Conservation (phyloP, 1,140 invertebrate species). For the Yoshiicerus persimilis region DNA sequence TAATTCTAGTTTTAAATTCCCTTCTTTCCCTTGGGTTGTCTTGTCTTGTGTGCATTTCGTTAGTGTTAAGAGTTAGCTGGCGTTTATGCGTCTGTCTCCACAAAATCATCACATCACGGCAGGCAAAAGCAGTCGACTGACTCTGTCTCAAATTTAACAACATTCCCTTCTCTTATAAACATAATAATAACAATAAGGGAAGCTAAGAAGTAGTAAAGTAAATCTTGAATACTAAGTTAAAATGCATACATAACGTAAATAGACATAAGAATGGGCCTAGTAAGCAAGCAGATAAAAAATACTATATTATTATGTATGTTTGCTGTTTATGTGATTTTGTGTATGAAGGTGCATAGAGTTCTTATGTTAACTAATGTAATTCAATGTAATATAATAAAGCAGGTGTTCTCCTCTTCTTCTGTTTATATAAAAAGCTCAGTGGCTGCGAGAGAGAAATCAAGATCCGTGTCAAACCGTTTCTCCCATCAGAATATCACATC, state of each 20-base stretch:
- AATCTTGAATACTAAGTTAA: background rate
- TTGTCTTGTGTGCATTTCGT: background rate
- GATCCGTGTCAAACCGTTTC: slow-evolving; percentile 14
- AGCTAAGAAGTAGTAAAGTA: background rate
- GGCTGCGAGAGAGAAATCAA: slow-evolving; percentile 4
- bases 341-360: background rate
- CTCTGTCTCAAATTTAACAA: background rate
- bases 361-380: background rate
- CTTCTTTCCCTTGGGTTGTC: background rate
- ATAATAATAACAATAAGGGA: slow-evolving; percentile 8
- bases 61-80: background rate
- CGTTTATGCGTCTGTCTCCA: background rate
- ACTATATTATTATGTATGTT: background rate
- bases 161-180: background rate
- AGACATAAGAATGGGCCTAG: background rate
- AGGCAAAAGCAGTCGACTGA: background rate
- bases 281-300: background rate
- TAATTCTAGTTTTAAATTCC: background rate
- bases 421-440: slow-evolving; percentile 17
- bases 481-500: slow-evolving; percentile 15
- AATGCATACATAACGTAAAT: background rate
- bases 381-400: slow-evolving; percentile 15
- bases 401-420: background rate
- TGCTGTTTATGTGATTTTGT: background rate
- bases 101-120: background rate